A percentile compares a stretch with the other conserved stretches of the same genome.
phyloP scores from a whole-genome alignment of 1,140 invertebrate species.

The Mercenaria mercenaria region DNA sequence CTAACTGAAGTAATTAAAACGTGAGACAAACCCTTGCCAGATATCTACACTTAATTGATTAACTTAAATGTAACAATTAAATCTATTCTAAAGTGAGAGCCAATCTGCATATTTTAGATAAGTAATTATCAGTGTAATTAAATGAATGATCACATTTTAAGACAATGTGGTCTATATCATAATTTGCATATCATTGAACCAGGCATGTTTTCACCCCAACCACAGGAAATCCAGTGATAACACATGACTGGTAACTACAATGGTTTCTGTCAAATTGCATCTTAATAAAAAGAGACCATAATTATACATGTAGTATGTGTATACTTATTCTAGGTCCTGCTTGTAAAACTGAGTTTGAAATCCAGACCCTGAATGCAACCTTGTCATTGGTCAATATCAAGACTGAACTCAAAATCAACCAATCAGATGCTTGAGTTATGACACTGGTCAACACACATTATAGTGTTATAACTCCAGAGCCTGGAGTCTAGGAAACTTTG shows the following conservation, averaged over 20 bases:
- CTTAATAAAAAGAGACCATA: too few relatives aligned
- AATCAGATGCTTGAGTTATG: too few relatives aligned
- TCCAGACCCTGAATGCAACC: too few relatives aligned
- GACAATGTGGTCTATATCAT: conserved; percentile 18
- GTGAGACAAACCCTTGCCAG: neutral
- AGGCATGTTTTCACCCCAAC: neutral
- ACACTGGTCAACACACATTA: too few relatives aligned
- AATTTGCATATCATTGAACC: neutral
- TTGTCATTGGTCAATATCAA: too few relatives aligned
- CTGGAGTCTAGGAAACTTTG: too few relatives aligned
- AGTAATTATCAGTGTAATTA: neutral
- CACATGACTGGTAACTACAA: neutral
- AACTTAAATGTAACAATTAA: conserved; percentile 5
- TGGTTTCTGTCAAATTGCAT: neutral
- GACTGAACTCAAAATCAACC: too few relatives aligned
- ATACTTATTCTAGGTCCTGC: too few relatives aligned
- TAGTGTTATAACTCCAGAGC: too few relatives aligned
- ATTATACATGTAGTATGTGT: too few relatives aligned
- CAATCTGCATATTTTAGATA: conserved; percentile 14
- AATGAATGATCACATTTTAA: neutral
- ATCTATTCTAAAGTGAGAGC: neutral
- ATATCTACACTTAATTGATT: neutral
- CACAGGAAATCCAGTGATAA: neutral
- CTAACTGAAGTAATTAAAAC: neutral
- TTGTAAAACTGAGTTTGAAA: too few relatives aligned